These are phyloP conservation scores for Sebastes itinus DNA, from an alignment of 2,797 vertebrate genomes.

Conservation along the genomic window DNA sequence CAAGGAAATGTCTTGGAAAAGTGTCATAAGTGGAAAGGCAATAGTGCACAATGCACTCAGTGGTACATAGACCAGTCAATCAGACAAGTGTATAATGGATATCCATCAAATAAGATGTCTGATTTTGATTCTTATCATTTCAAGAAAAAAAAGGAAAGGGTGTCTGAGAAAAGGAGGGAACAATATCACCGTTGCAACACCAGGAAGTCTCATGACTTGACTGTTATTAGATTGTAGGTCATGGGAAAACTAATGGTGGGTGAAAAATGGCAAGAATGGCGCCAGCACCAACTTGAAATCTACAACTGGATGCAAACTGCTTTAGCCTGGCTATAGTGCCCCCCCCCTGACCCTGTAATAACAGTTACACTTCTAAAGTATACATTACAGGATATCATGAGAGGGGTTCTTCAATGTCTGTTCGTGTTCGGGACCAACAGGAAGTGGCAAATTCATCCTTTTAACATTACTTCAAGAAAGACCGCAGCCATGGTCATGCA, in stretches of 20 bases:
- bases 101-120: not conserved
- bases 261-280: not conserved
- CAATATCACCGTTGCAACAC: not conserved
- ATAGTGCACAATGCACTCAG: not conserved
- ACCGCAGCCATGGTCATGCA: constrained; percentile 2
- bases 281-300: not conserved
- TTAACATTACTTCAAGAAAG: not conserved
- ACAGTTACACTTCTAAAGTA: not conserved
- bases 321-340: not conserved
- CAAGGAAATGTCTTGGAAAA: not conserved
- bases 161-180: constrained; percentile 9
- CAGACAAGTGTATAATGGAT: not conserved
- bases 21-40: not conserved
- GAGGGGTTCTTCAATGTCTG: not conserved
- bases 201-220: constrained; percentile 8
- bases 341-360: not conserved
- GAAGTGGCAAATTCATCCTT: not conserved
- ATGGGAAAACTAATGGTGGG: not conserved
- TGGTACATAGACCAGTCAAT: not conserved
- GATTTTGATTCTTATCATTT: constrained; percentile 1
- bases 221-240: constrained; percentile 21
- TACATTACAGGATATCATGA: not conserved
- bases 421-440: not conserved
- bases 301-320: not conserved
- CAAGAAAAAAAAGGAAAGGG: not conserved